A percentile compares a stretch with the other conserved stretches of the same genome.
Evolutionary conservation across 2,888 invertebrate genomes (phyloP).

Genomic region (Drosophila setosimentum): DNA sequence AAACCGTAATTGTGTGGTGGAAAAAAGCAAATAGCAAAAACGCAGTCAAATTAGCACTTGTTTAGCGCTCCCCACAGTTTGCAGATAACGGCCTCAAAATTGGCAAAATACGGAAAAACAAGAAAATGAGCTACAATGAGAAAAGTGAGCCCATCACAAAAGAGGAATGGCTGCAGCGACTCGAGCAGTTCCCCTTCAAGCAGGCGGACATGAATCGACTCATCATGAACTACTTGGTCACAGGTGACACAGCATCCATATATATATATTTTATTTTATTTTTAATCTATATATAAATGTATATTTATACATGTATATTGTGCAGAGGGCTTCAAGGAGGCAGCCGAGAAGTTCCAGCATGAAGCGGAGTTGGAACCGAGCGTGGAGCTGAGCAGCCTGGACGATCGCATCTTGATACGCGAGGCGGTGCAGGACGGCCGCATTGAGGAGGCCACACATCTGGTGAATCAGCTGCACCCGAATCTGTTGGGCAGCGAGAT

Average conservation of each 20-base stretch:
- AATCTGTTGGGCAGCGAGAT: constrained; percentile 97
- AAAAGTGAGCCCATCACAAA: constrained; percentile 83
- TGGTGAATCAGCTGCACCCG: constrained; percentile 97
- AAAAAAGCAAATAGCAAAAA: neutral
- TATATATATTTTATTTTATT: neutral
- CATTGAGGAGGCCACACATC: constrained; percentile 96
- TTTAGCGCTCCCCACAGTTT: constrained; percentile 36
- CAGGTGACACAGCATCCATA: constrained; percentile 88
- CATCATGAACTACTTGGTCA: constrained; percentile 99
- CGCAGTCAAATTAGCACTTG: constrained; percentile 5
- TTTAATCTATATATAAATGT: neutral
- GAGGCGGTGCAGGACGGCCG: constrained; percentile 97
- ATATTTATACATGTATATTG: neutral
- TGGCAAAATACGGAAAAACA: constrained; percentile 83
- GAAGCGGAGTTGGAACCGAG: constrained; percentile 95
- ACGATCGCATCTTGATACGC: constrained; percentile 95
- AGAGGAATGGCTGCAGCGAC: constrained; percentile 84
- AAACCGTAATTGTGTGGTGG: constrained; percentile 7
- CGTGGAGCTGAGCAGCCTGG: constrained; percentile 93
- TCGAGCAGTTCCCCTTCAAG: constrained; percentile 89
- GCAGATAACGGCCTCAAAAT: constrained; percentile 82
- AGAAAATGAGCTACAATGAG: constrained; percentile 85
- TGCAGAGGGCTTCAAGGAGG: constrained; percentile 97
- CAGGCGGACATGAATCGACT: constrained; percentile 97
- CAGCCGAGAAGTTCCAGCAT: constrained; percentile 97